These are phyloP conservation scores for Dichetophora obliterata DNA, from an alignment of 2,888 invertebrate species.

Conservation along the genomic window DNA sequence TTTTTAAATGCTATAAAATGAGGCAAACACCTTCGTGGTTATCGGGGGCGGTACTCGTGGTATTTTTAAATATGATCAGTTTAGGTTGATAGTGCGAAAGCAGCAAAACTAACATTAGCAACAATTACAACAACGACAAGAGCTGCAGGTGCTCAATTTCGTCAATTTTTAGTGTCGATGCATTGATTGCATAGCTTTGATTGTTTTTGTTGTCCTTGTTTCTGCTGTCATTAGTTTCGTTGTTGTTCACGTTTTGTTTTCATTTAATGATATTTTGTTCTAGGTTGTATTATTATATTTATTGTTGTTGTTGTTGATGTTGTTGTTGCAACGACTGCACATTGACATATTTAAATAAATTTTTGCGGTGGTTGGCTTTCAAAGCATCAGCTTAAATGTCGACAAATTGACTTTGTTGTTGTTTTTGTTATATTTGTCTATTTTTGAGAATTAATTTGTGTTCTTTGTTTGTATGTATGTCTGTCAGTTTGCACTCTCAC, in stretches of 20 bases:
- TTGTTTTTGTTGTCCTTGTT: not conserved
- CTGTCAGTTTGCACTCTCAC: too few relatives aligned
- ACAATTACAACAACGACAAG: not conserved
- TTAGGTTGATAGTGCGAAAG: not conserved
- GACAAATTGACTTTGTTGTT: not conserved
- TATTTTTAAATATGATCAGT: not conserved
- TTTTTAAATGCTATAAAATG: not conserved
- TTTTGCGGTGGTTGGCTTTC: not conserved
- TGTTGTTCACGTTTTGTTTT: not conserved
- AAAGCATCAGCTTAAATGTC: too few relatives aligned
- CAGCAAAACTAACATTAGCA: not conserved
- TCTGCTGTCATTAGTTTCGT: not conserved
- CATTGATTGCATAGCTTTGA: conserved; percentile 17
- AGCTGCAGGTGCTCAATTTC: not conserved
- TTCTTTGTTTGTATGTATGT: not conserved
- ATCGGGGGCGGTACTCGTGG: too few relatives aligned
- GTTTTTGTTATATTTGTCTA: conserved; percentile 9
- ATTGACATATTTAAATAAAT: conserved; percentile 1
- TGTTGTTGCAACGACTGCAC: not conserved
- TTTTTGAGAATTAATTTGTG: not conserved
- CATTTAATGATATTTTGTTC: not conserved
- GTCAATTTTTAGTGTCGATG: not conserved
- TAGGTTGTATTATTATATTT: not conserved
- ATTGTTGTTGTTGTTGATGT: not conserved
- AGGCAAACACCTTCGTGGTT: too few relatives aligned